These are phyloP conservation scores for Xenentodon cancila DNA, from an alignment of 2,797 vertebrate species.

Conservation along the genomic window DNA sequence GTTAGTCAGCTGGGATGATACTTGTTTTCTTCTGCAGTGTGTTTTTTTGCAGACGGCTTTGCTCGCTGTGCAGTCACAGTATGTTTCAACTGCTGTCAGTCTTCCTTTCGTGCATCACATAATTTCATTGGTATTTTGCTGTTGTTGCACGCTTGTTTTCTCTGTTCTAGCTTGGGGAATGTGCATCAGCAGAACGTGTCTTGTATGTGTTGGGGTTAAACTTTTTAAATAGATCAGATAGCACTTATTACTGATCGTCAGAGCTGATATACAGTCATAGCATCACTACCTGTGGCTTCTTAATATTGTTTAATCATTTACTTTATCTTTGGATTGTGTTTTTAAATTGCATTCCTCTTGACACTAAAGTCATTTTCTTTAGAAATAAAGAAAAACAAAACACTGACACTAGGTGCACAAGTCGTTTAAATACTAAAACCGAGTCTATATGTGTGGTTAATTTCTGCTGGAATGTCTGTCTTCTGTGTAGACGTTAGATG, in stretches of 20 bases:
- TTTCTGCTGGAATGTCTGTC: conserved; percentile 30
- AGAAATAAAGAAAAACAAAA: too few relatives aligned
- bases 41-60: conserved; percentile 29
- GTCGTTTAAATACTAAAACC: too few relatives aligned
- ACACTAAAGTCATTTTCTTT: too few relatives aligned
- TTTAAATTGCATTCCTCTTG: too few relatives aligned
- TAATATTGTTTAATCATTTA: too few relatives aligned
- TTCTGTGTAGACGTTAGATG: conserved; percentile 84
- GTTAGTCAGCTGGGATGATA: conserved; percentile 49
- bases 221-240: not conserved
- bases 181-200: conserved; percentile 8
- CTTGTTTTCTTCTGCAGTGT: not conserved
- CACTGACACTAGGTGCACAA: too few relatives aligned
- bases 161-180: conserved; percentile 8
- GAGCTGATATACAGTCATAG: too few relatives aligned
- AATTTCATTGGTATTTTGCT: conserved; percentile 29
- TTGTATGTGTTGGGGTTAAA: conserved; percentile 5
- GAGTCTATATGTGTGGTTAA: not conserved
- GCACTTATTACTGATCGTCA: too few relatives aligned
- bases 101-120: conserved; percentile 13
- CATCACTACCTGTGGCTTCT: too few relatives aligned
- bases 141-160: conserved; percentile 51
- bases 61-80: conserved; percentile 39
- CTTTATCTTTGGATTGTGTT: too few relatives aligned
- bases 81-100: conserved; percentile 18